Percentiles rank a stretch among this genome's conserved stretches.
Conservation (phyloP, 2,888 invertebrate genomes). For the Pycnomerus fuliginosus region DNA sequence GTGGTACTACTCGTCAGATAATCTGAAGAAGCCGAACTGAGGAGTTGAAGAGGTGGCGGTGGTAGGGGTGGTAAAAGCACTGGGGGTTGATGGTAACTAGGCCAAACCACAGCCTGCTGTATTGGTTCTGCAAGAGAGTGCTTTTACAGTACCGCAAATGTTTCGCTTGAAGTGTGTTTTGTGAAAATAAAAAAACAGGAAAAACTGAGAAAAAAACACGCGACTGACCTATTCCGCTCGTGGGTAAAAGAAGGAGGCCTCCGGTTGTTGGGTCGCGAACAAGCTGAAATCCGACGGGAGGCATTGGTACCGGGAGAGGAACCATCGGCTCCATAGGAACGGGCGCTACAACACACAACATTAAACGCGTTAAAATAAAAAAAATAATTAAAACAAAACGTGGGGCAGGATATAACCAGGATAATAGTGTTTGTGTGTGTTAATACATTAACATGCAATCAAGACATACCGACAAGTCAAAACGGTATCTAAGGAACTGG, state of each 20-base stretch:
- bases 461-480: too few species aligned
- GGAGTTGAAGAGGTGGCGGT: conserved; percentile 66
- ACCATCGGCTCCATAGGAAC: conserved; percentile 74
- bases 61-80: conserved; percentile 59
- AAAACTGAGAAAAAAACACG: conserved; percentile 1
- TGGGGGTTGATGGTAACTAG: conserved; percentile 61
- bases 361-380: conserved; percentile 22
- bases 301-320: conserved; percentile 66
- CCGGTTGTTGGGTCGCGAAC: conserved; percentile 84
- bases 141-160: too few species aligned
- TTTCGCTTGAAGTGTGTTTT: too few species aligned
- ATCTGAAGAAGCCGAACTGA: conserved; percentile 59
- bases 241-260: conserved; percentile 76
- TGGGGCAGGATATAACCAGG: too few species aligned
- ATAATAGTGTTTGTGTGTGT: too few species aligned
- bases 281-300: conserved; percentile 80
- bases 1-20: conserved; percentile 63
- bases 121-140: conserved; percentile 60
- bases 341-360: conserved; percentile 59
- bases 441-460: too few species aligned
- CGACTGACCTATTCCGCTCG: conserved; percentile 64
- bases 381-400: conserved; percentile 4
- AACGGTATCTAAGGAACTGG: too few species aligned
- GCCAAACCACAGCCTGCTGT: conserved; percentile 75
- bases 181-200: too few species aligned